A percentile compares a stretch with the other conserved stretches of the same genome.
Conservation (phyloP, 2,888 invertebrate genomes). For the Orthosia incerta region DNA sequence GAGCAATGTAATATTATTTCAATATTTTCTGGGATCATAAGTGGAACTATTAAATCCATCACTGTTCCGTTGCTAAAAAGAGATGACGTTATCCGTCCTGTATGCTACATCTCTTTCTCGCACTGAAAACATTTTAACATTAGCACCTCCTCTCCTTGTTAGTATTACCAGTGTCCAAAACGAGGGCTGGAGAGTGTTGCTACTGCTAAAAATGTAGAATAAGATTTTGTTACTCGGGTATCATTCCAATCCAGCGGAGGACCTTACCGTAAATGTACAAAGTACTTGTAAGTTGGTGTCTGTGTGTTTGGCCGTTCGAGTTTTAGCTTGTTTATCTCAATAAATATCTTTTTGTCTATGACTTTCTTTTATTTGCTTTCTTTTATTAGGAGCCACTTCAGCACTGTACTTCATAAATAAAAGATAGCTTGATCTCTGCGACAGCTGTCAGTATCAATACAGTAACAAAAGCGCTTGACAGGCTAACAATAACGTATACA, state of each 20-base stretch:
- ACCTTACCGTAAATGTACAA: slow-evolving; percentile 57
- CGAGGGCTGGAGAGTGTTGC: slow-evolving; percentile 13
- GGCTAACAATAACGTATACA: too few species aligned
- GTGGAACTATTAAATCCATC: too few species aligned
- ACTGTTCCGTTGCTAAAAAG: not conserved
- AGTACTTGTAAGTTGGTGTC: slow-evolving; percentile 55
- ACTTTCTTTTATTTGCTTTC: not conserved
- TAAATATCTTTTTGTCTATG: slow-evolving; percentile 52
- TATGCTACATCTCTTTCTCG: not conserved
- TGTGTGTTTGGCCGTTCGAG: slow-evolving; percentile 53
- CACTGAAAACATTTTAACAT: not conserved
- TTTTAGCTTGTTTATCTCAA: slow-evolving; percentile 50
- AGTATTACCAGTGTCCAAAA: not conserved
- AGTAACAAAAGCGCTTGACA: too few species aligned
- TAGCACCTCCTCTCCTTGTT: not conserved
- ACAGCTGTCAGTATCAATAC: too few species aligned
- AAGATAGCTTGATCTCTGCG: too few species aligned
- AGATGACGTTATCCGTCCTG: not conserved
- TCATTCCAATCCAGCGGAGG: slow-evolving; percentile 19
- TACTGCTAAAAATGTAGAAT: slow-evolving; percentile 7
- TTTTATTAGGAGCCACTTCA: too few species aligned
- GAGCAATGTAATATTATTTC: not conserved
- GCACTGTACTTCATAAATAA: too few species aligned
- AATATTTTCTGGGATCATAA: not conserved
- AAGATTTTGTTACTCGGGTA: not conserved